Conservation (phyloP, 2,888 invertebrate species). For the Drosophila quinaria region DNA sequence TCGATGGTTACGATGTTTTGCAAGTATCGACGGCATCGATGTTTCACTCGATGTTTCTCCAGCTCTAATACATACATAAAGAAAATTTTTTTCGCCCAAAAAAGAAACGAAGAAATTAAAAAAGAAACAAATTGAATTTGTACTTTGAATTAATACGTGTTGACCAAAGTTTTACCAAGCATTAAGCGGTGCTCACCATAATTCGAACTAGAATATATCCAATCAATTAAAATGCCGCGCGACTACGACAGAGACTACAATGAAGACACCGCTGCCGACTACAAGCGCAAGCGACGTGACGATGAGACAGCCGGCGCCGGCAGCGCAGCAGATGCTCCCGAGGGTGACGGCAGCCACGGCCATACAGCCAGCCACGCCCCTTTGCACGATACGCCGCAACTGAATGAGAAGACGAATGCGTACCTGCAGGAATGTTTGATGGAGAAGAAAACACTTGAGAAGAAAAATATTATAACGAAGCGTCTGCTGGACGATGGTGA, state of each 20-base stretch:
- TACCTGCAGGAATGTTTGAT: conserved; percentile 91
- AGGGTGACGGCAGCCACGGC: conserved; percentile 66
- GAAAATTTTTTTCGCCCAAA: conserved; percentile 53
- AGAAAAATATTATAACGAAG: conserved; percentile 89
- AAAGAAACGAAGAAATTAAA: conserved; percentile 12
- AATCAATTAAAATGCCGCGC: conserved; percentile 79
- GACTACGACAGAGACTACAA: conserved; percentile 85
- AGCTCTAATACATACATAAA: conserved; percentile 57
- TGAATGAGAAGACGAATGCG: conserved; percentile 91
- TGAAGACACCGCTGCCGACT: conserved; percentile 83
- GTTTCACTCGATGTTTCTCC: too few species aligned
- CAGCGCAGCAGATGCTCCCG: conserved; percentile 67
- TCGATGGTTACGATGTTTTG: too few species aligned
- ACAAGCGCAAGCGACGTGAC: conserved; percentile 83
- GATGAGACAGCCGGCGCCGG: conserved; percentile 77
- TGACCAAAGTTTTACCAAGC: conserved; percentile 21
- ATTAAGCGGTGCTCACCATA: conserved; percentile 10
- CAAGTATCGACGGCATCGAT: too few species aligned
- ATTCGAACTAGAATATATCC: conserved; percentile 7
- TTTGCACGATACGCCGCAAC: conserved; percentile 84
- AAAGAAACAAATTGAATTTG: conserved; percentile 39
- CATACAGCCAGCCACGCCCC: conserved; percentile 73
- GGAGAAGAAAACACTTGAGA: conserved; percentile 89
- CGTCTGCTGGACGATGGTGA: conserved; percentile 91
- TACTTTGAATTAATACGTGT: conserved; percentile 32